Conservation (phyloP, 2,113 vertebrate genomes). For the Varanus komodoensis region DNA sequence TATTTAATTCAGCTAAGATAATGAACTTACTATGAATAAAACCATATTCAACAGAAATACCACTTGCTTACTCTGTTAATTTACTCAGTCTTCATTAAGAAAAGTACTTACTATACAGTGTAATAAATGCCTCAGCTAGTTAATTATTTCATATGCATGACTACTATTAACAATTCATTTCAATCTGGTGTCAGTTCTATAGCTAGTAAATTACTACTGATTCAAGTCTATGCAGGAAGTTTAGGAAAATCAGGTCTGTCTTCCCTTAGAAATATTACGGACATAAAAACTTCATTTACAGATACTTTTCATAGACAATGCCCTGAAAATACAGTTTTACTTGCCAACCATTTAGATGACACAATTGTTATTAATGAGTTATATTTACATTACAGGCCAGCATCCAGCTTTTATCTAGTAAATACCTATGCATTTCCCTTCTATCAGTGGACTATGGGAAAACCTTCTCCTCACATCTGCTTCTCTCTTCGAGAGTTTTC, state of each 20-base stretch:
- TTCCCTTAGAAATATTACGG: slow-evolving; percentile 4
- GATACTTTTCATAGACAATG: background rate
- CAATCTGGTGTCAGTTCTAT: background rate
- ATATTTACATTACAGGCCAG: background rate
- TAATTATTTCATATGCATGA: background rate
- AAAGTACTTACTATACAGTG: background rate
- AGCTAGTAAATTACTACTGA: slow-evolving; percentile 8
- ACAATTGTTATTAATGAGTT: slow-evolving; percentile 8
- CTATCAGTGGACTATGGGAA: background rate
- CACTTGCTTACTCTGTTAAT: slow-evolving; percentile 32
- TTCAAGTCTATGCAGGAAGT: background rate
- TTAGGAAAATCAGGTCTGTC: slow-evolving; percentile 9
- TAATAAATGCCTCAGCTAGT: background rate
- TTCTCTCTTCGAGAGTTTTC: background rate
- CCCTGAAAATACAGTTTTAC: background rate
- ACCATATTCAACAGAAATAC: slow-evolving; percentile 21
- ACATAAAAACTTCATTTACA: background rate
- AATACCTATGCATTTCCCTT: background rate
- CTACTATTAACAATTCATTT: background rate
- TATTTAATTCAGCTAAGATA: slow-evolving; percentile 12
- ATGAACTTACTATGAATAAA: background rate
- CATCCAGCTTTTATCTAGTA: background rate
- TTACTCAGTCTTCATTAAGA: background rate
- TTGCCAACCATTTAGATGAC: background rate
- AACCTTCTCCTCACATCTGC: background rate